These are phyloP conservation scores for Microtus oregoni DNA, from an alignment of 2,113 vertebrate species.

Conservation along the genomic window DNA sequence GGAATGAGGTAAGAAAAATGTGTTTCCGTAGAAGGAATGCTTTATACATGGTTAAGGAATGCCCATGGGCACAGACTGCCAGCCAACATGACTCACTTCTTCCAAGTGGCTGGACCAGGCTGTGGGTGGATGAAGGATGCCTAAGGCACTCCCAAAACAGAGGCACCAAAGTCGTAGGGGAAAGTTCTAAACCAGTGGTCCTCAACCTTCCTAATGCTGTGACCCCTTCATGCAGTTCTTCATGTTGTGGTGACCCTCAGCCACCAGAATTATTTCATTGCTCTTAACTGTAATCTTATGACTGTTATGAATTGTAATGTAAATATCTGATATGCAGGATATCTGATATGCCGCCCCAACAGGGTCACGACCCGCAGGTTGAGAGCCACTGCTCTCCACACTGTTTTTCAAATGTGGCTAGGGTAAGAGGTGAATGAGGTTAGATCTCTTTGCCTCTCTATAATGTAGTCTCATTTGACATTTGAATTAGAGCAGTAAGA, in stretches of 20 bases:
- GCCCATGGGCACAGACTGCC: not conserved
- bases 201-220: not conserved
- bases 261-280: no score
- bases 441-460: not conserved
- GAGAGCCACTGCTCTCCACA: not conserved
- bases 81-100: not conserved
- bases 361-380: not conserved
- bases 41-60: slow-evolving; percentile 53
- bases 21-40: slow-evolving; percentile 13
- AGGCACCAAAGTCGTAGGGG: not conserved
- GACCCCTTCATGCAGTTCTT: not conserved
- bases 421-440: not conserved
- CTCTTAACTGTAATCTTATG: not conserved
- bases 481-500: not conserved
- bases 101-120: not conserved
- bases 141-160: not conserved
- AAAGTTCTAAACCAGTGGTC: not conserved
- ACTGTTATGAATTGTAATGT: not conserved
- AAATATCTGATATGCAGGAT: not conserved
- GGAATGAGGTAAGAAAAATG: slow-evolving; percentile 71
- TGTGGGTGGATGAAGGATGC: not conserved
- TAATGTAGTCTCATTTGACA: not conserved
- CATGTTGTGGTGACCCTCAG: not conserved
- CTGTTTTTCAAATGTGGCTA: not conserved
- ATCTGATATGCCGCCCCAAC: not conserved